Evolutionary conservation across 2,113 vertebrate genomes (phyloP).

Genomic region (Aspidoscelis tigris): DNA sequence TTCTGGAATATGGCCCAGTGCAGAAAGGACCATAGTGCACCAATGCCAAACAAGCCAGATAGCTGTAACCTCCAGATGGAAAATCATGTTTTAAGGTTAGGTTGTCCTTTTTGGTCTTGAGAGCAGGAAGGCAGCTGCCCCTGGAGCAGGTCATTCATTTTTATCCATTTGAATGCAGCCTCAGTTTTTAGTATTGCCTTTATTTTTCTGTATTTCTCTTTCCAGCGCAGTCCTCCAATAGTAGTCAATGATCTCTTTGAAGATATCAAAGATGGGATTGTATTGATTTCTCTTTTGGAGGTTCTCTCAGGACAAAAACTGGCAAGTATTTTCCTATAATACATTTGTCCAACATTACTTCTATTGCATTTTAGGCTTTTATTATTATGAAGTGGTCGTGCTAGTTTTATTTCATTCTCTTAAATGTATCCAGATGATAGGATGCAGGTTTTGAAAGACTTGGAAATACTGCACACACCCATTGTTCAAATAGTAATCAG

Average conservation of each 20-base stretch:
- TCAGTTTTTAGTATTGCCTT: too few species aligned
- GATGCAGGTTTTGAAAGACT: neutral
- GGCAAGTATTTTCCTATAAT: conserved; percentile 75
- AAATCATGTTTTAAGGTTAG: too few species aligned
- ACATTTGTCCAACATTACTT: neutral
- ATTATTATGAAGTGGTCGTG: neutral
- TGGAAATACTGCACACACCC: neutral
- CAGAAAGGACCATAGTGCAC: too few species aligned
- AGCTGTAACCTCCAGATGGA: too few species aligned
- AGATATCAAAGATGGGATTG: conserved; percentile 94
- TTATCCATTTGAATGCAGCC: too few species aligned
- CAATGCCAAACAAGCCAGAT: too few species aligned
- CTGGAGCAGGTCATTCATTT: too few species aligned
- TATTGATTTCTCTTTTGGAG: conserved; percentile 90
- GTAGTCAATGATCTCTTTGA: conserved; percentile 91
- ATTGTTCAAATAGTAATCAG: neutral
- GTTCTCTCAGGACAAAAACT: conserved; percentile 92
- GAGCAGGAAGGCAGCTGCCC: too few species aligned
- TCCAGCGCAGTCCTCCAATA: conserved; percentile 89
- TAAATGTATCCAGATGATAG: neutral
- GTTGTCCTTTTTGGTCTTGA: too few species aligned
- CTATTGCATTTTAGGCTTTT: neutral
- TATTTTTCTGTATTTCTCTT: conserved; percentile 22
- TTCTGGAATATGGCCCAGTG: too few species aligned
- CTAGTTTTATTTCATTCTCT: neutral